Percentiles rank a stretch among this genome's conserved stretches.
Conservation (phyloP, 2,888 invertebrate genomes). For the Drosophila suboccidentalis region DNA sequence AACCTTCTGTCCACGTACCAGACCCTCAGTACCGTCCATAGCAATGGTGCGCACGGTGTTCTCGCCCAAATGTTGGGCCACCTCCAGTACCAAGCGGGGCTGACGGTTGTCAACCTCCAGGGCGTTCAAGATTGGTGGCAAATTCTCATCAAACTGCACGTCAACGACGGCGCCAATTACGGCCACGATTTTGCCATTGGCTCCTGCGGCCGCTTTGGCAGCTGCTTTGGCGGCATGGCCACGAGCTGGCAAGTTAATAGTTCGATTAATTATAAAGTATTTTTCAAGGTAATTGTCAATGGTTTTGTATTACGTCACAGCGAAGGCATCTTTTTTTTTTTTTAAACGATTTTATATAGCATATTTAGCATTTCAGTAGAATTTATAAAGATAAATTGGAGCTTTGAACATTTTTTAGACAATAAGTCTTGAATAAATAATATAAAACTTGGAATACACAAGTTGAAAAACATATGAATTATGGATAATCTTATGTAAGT, state of each 20-base stretch:
- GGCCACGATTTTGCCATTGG: slow-evolving; percentile 89
- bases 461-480: background rate
- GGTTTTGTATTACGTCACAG: slow-evolving; percentile 2
- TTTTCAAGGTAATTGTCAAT: background rate
- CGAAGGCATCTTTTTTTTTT: background rate
- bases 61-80: slow-evolving; percentile 96
- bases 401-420: background rate
- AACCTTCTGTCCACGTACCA: slow-evolving; percentile 93
- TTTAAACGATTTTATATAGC: background rate
- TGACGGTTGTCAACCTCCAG: slow-evolving; percentile 94
- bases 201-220: slow-evolving; percentile 71
- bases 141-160: slow-evolving; percentile 95
- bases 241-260: slow-evolving; percentile 59
- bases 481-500: slow-evolving; percentile 6
- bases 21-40: slow-evolving; percentile 97
- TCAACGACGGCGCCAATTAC: slow-evolving; percentile 99
- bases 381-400: background rate
- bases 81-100: slow-evolving; percentile 91
- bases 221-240: slow-evolving; percentile 82
- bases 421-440: background rate
- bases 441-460: background rate
- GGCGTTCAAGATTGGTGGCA: slow-evolving; percentile 97
- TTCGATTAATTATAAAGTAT: background rate
- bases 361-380: background rate
- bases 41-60: slow-evolving; percentile 96